phyloP scores from a whole-genome alignment of 2,888 invertebrate species.

The Oeneis ivallda region DNA sequence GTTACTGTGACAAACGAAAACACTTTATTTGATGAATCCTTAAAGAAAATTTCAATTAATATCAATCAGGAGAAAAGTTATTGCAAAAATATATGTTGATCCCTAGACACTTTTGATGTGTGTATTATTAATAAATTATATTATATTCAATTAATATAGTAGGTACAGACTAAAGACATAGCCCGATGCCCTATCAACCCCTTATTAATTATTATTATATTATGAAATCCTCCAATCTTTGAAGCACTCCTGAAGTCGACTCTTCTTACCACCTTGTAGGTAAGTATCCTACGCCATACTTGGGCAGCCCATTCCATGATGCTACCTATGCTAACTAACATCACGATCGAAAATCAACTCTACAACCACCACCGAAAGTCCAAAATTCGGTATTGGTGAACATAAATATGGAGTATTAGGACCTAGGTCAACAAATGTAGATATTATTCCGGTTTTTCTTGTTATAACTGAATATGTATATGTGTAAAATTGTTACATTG shows the following conservation, averaged over 20 bases:
- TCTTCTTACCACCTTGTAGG: constrained; percentile 41
- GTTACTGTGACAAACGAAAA: no score
- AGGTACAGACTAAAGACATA: no score
- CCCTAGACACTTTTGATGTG: no score
- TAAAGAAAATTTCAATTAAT: no score
- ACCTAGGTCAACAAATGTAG: constrained; percentile 40
- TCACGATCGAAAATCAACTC: constrained; percentile 21
- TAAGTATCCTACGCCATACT: constrained; percentile 40
- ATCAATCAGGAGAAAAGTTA: no score
- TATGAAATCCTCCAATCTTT: no score
- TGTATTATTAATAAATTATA: no score
- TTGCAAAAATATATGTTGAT: no score
- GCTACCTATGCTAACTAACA: constrained; percentile 36
- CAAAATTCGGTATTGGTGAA: constrained; percentile 5
- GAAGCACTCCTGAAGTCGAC: constrained; percentile 40
- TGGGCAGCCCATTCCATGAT: constrained; percentile 36
- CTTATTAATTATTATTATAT: no score
- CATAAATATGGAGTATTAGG: constrained; percentile 30
- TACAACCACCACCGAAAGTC: neutral
- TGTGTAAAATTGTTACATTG: constrained; percentile 24
- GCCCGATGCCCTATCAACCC: no score
- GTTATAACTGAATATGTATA: constrained; percentile 28
- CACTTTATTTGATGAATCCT: no score
- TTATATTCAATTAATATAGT: no score
- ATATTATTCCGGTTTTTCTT: constrained; percentile 34